A percentile compares a stretch with the other conserved stretches of the same genome.
These are phyloP conservation scores for Mythimna vitellina DNA, from an alignment of 2,888 invertebrate genomes.

Conservation along the genomic window DNA sequence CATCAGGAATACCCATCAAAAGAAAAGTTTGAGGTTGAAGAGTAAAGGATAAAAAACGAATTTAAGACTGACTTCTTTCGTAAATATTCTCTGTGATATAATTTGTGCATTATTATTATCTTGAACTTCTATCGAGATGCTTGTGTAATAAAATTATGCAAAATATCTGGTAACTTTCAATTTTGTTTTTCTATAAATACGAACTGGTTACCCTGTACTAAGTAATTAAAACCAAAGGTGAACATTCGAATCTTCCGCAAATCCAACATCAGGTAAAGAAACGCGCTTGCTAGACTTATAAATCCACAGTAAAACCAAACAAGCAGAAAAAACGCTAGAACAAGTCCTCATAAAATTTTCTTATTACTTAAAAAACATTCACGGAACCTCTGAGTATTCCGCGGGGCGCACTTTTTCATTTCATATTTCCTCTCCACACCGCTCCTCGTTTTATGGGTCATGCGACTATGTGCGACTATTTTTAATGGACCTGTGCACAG, in stretches of 20 bases:
- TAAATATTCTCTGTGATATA: neutral
- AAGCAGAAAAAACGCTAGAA: constrained; percentile 27
- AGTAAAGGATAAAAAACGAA: neutral
- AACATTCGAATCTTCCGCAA: neutral
- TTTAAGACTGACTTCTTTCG: neutral
- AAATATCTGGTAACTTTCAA: too few relatives aligned
- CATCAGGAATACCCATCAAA: too few relatives aligned
- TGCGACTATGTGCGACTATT: constrained; percentile 89
- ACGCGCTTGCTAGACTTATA: neutral
- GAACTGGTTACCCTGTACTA: too few relatives aligned
- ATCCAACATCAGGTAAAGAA: constrained; percentile 1
- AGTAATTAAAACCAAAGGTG: neutral
- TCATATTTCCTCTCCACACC: constrained; percentile 87
- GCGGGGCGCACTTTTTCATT: constrained; percentile 79
- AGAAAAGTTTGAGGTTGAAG: neutral
- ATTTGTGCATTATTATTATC: neutral
- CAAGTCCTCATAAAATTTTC: constrained; percentile 39
- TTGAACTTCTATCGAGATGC: neutral
- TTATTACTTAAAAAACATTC: constrained; percentile 48
- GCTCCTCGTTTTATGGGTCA: constrained; percentile 90
- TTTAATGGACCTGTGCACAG: constrained; percentile 86
- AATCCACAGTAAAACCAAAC: constrained; percentile 4
- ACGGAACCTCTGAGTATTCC: constrained; percentile 66
- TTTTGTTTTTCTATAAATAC: too few relatives aligned
- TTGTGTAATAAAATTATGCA: too few relatives aligned